Conservation (phyloP, 1,140 invertebrate genomes). For the Drosophila equinoxialis region DNA sequence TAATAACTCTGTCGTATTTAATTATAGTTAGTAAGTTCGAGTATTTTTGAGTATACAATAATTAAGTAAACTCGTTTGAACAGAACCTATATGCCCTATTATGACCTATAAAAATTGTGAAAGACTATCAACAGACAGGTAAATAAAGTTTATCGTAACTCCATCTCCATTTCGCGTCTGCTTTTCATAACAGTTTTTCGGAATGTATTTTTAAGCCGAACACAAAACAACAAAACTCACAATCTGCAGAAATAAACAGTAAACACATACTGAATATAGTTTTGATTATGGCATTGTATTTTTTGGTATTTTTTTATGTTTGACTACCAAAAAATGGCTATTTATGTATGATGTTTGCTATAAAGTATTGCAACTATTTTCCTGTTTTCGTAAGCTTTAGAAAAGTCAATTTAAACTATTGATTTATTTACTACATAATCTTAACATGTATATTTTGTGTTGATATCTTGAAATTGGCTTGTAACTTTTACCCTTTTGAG, state of each 20-base stretch:
- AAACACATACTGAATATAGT: neutral
- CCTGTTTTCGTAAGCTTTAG: neutral
- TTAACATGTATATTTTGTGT: neutral
- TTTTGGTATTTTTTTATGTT: neutral
- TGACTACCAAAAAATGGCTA: neutral
- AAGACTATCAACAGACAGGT: no score
- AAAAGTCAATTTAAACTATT: neutral
- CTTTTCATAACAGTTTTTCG: neutral
- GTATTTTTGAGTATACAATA: no score
- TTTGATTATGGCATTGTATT: conserved; percentile 8
- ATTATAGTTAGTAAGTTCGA: no score
- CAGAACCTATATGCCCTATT: no score
- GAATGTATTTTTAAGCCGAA: neutral
- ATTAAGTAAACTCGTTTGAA: no score
- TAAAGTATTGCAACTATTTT: neutral
- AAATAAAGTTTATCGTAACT: no score
- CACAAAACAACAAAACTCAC: neutral
- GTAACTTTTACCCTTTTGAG: neutral
- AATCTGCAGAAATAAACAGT: neutral
- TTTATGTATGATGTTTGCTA: neutral
- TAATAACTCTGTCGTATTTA: no score
- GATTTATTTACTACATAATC: neutral
- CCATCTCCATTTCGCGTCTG: neutral
- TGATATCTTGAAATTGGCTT: neutral
- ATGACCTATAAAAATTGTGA: no score